phyloP scores from a whole-genome alignment of 2,888 invertebrate genomes.

The Drosophila heteroneura region DNA sequence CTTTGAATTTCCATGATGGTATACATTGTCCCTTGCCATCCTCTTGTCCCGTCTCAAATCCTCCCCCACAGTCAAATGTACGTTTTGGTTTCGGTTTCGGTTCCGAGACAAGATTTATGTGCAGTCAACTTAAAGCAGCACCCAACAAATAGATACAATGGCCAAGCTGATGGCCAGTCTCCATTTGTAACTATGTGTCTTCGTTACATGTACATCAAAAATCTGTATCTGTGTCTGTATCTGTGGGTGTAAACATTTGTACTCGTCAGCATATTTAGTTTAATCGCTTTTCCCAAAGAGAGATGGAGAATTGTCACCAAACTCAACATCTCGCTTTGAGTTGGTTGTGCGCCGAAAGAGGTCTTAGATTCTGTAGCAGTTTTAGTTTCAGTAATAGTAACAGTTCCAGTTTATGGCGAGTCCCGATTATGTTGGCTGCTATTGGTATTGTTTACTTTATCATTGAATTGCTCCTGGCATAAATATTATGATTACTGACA shows the following conservation, averaged over 20 bases:
- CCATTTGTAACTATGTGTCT: conserved; percentile 34
- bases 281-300: conserved; percentile 41
- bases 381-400: background rate
- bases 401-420: background rate
- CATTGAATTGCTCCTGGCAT: conserved; percentile 44
- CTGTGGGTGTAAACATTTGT: conserved; percentile 20
- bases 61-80: background rate
- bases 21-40: background rate
- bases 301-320: conserved; percentile 26
- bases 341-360: conserved; percentile 2
- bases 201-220: conserved; percentile 12
- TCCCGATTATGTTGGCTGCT: conserved; percentile 18
- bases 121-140: conserved; percentile 34
- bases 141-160: conserved; percentile 38
- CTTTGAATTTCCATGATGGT: conserved; percentile 42
- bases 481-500: conserved; percentile 47
- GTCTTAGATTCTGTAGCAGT: background rate
- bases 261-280: conserved; percentile 59
- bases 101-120: conserved; percentile 47
- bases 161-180: conserved; percentile 26
- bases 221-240: conserved; percentile 10
- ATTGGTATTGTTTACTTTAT: conserved; percentile 42
- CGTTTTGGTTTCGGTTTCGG: conserved; percentile 1
- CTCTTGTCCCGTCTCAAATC: background rate
- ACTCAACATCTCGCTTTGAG: background rate